Percentiles rank a stretch among this genome's conserved stretches.
Conservation (phyloP, 1,140 invertebrate species). For the Atta cephalotes region DNA sequence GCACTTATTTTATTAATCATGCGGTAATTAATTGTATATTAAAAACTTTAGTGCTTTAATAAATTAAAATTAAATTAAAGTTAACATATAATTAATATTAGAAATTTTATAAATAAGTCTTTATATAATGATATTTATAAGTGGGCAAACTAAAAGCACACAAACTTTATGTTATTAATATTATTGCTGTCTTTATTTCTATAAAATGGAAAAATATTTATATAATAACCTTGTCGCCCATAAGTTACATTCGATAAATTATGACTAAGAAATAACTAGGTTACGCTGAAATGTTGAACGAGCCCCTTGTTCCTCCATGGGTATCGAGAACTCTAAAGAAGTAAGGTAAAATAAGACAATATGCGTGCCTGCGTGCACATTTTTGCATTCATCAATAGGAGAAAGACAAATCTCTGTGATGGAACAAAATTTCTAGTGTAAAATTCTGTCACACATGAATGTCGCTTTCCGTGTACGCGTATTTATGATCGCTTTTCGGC, state of each 20-base stretch:
- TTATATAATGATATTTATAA: neutral
- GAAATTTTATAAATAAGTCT: neutral
- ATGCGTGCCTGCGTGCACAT: neutral
- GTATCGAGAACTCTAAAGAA: constrained; percentile 65
- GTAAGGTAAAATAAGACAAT: constrained; percentile 33
- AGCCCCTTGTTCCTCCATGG: constrained; percentile 66
- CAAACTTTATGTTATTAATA: neutral
- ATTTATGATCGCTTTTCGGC: constrained; percentile 74
- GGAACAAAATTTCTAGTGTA: constrained; percentile 19
- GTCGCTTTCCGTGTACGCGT: neutral
- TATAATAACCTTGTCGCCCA: neutral
- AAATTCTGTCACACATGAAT: constrained; percentile 39
- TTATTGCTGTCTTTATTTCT: constrained; percentile 10
- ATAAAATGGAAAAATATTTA: neutral
- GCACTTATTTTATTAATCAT: neutral
- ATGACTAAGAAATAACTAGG: constrained; percentile 63
- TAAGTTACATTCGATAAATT: constrained; percentile 24
- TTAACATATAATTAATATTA: neutral
- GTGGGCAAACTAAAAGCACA: neutral
- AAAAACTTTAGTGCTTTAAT: neutral
- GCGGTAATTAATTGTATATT: neutral
- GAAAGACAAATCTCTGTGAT: neutral
- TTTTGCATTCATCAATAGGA: constrained; percentile 20
- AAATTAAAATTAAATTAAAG: neutral
- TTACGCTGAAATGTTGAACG: constrained; percentile 52